phyloP scores from a whole-genome alignment of 2,797 vertebrate species.

The Eupleurogrammus muticus region DNA sequence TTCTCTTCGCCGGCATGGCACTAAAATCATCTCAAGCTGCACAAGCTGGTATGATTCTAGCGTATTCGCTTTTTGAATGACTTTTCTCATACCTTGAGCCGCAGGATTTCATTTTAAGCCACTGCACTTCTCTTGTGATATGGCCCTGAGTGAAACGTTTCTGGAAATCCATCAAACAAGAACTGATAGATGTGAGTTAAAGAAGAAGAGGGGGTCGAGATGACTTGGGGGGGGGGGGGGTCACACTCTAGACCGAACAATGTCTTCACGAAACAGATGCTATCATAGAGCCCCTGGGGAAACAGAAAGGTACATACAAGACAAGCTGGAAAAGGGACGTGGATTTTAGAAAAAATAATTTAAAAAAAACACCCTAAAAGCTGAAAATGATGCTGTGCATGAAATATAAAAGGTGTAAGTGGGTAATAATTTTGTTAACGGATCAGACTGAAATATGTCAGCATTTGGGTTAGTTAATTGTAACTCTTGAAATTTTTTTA shows the following conservation, averaged over 20 bases:
- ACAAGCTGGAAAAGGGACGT: conserved; percentile 5
- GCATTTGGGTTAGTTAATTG: not conserved
- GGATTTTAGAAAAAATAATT: too few relatives aligned
- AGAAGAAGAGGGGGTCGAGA: conserved; percentile 20
- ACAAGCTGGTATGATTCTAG: conserved; percentile 23
- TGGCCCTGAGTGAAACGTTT: conserved; percentile 43
- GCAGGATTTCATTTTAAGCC: conserved; percentile 41
- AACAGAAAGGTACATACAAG: conserved; percentile 14
- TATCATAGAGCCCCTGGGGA: conserved; percentile 34
- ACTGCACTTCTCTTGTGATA: conserved; percentile 21
- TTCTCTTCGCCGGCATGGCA: conserved; percentile 7
- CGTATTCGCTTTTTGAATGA: conserved; percentile 10
- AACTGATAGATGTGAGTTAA: conserved; percentile 32
- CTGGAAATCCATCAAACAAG: conserved; percentile 39
- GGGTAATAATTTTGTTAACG: not conserved
- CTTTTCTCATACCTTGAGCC: conserved; percentile 10
- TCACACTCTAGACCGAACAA: conserved; percentile 26
- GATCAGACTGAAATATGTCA: not conserved
- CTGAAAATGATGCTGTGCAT: not conserved
- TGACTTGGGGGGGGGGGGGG: conserved; percentile 17
- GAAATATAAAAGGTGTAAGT: not conserved
- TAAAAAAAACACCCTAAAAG: not conserved
- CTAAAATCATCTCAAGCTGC: conserved; percentile 1
- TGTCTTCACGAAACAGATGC: conserved; percentile 47
- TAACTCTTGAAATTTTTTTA: not conserved